These are phyloP conservation scores for Probaryconus sp. DNA, from an alignment of 1,140 invertebrate species.

Conservation along the genomic window DNA sequence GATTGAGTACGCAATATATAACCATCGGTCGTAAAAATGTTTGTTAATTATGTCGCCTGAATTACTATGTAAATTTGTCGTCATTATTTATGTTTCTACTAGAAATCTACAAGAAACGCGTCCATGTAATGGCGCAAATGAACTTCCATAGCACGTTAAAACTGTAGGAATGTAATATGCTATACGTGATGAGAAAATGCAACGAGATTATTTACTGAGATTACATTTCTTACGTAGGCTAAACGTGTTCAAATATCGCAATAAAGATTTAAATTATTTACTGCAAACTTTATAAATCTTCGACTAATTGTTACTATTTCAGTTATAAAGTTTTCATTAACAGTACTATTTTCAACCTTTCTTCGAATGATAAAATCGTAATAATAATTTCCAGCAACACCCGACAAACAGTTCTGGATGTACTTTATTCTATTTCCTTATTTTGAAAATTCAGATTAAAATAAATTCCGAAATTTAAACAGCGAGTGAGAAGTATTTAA, in stretches of 20 bases:
- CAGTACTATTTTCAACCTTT: no score
- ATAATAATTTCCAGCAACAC: no score
- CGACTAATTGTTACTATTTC: no score
- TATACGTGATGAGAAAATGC: constrained; percentile 30
- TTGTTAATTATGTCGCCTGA: constrained; percentile 37
- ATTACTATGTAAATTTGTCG: constrained; percentile 46
- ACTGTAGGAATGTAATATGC: constrained; percentile 38
- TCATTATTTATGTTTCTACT: constrained; percentile 39
- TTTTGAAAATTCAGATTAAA: no score
- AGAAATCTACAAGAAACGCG: constrained; percentile 38
- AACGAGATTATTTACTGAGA: constrained; percentile 21
- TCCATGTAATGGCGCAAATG: constrained; percentile 39
- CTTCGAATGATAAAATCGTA: no score
- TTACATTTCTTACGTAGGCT: constrained; percentile 3
- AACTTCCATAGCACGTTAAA: constrained; percentile 43
- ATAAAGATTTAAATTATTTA: constrained; percentile 1
- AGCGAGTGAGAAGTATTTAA: no score
- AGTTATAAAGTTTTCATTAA: no score
- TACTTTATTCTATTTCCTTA: no score
- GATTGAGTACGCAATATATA: constrained; percentile 22
- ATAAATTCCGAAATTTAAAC: no score
- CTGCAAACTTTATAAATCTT: no score
- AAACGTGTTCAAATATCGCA: constrained; percentile 23
- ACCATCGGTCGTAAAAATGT: constrained; percentile 12
- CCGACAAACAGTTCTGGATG: no score